Evolutionary conservation across 2,797 vertebrate genomes (phyloP), one percentile per base, ranked within the genome.

Genomic region (Jordanella pulchra): DNA sequence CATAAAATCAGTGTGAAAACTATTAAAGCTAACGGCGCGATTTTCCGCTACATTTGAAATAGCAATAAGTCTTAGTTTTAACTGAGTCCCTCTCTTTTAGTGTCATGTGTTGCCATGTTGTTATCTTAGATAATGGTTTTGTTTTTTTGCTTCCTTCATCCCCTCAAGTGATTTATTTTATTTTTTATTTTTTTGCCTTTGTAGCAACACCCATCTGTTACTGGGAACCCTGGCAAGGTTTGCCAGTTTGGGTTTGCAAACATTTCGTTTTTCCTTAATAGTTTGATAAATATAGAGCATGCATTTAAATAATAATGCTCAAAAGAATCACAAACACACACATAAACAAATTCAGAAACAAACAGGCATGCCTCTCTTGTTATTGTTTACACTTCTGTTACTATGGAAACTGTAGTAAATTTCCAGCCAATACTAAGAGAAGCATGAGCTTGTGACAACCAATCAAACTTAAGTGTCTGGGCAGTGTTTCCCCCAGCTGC

Each of bases 401-500:
- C 89, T 71, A 82, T 87, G 85, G 90, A 61, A 74, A 85, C 72
- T 89, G 76, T 82, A 86, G 81, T 83, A 85, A 81, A 80, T 81
- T 61, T 48, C 5, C 64, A 82, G 75, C 89, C 89, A 91, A 77
- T 89, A 28, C 0, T 14, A 63, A 28, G 17, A 25, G 61, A 72
- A 73, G 18, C 13, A 7, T 39, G 17, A 56, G 28, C 72, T 27
- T 50, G 68, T 35, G 70, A 15, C 44, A 13, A 50, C 91, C 90
- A 92, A 93, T 93, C 85, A 83, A 17, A 76, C 61, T 60, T 32
- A 3, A 78, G 68, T 78, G 87, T 87, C 88, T 89, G 61, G 86
- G 74, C 83, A 68, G 63, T 28, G 53, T 27, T n/a, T 89, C 90
- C 89, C 84, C 87, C 82, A 92, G 92, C 88, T 92, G 90, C 92